Evolutionary conservation across 1,140 invertebrate species (phyloP).

Genomic region (Polypedilum vanderplanki): DNA sequence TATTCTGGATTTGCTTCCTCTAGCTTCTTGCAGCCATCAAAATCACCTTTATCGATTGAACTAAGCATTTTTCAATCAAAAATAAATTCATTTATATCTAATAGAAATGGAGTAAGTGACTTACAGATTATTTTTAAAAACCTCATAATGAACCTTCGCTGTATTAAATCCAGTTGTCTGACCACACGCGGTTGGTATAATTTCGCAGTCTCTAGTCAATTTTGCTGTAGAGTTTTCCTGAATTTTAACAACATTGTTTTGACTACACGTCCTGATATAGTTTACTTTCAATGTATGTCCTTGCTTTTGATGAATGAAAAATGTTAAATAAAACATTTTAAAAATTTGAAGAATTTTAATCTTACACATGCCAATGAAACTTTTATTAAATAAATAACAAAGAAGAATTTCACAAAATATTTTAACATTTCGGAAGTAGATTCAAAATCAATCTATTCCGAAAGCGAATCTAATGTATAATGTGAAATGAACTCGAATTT

Average conservation of each 20-base stretch:
- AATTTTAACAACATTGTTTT: neutral
- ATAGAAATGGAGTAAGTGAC: neutral
- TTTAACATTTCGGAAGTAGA: too few species aligned
- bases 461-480: too few species aligned
- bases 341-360: neutral
- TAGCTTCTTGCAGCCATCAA: neutral
- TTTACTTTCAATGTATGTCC: neutral
- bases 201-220: neutral
- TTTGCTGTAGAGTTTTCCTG: neutral
- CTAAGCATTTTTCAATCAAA: neutral
- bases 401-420: too few species aligned
- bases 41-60: neutral
- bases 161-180: neutral
- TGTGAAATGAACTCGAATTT: too few species aligned
- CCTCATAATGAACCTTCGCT: neutral
- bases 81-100: neutral
- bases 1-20: neutral
- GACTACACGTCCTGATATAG: neutral
- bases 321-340: neutral
- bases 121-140: slow-evolving; percentile 8
- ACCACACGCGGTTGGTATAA: neutral
- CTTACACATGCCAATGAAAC: too few species aligned
- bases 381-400: too few species aligned
- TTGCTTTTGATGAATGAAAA: neutral
- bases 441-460: too few species aligned